These are phyloP conservation scores for Oryctolagus cuniculus DNA, from an alignment of 2,113 vertebrate genomes.

Conservation along the genomic window mOryCun1.1 NC_091436.1:60037001-60037500, in stretches of 20 bases:
- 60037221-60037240: background rate
- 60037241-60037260: background rate
- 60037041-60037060: background rate
- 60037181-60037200: no score
- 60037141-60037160: background rate
- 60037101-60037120: background rate
- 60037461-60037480: background rate
- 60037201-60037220: background rate
- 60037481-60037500: background rate
- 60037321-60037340: background rate
- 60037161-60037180: background rate
- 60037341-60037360: background rate
- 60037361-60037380: background rate
- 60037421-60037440: background rate
- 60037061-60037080: background rate
- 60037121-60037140: background rate
- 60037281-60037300: background rate
- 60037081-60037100: background rate
- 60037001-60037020: background rate
- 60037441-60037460: background rate
- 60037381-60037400: background rate
- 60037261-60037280: background rate
- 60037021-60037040: background rate
- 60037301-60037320: background rate
- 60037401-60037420: background rate